Conservation (phyloP, 2,113 vertebrate genomes). For the Ochotona curzoniae region DNA sequence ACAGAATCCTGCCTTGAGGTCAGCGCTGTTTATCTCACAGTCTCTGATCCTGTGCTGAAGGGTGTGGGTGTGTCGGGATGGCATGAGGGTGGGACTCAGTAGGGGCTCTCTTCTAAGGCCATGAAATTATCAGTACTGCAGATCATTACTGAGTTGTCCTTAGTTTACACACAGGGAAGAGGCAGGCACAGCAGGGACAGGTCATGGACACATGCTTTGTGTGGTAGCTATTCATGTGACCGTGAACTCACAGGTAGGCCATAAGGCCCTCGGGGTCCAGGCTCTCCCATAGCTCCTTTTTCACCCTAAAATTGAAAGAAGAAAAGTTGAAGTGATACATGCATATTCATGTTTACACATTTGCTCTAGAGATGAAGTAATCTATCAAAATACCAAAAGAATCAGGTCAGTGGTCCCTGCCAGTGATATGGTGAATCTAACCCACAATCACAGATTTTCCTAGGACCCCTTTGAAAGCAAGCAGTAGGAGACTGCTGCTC, state of each 20-base stretch:
- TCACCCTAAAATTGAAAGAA: slow-evolving; percentile 86
- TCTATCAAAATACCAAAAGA: not conserved
- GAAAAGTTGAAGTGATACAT: slow-evolving; percentile 39
- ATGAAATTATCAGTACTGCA: not conserved
- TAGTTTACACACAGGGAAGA: slow-evolving; percentile 39
- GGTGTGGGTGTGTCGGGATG: accelerated
- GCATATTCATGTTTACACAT: not conserved
- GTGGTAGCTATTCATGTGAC: not conserved
- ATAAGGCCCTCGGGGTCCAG: slow-evolving; percentile 96
- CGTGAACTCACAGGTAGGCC: slow-evolving; percentile 95
- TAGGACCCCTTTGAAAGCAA: not conserved
- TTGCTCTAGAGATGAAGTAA: not conserved
- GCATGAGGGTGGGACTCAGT: not conserved
- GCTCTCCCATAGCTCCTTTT: slow-evolving; percentile 92
- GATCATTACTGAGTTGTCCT: not conserved
- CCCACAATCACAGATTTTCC: not conserved
- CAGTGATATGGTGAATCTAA: not conserved
- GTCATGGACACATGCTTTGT: not conserved
- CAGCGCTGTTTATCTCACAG: not conserved
- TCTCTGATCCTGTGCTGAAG: not conserved
- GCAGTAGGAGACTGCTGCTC: not conserved
- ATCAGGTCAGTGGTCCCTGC: not conserved
- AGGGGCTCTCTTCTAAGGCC: not conserved
- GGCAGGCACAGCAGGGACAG: slow-evolving; percentile 30
- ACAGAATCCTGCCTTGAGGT: not conserved